Percentiles rank a stretch among this genome's conserved stretches.
Conservation (phyloP, 2,888 invertebrate genomes). For the Bellardia bayeri region DNA sequence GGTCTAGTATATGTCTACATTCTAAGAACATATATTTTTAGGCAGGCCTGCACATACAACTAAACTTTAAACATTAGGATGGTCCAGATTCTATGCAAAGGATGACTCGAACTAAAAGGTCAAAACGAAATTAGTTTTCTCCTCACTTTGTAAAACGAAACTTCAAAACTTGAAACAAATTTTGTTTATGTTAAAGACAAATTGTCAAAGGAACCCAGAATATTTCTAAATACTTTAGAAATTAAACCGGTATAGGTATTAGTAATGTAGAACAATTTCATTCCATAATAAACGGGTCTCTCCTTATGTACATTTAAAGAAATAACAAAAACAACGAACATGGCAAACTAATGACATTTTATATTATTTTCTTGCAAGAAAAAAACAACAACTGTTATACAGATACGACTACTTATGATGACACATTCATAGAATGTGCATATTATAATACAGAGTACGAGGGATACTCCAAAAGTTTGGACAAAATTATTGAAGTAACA, state of each 20-base stretch:
- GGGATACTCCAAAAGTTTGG: background rate
- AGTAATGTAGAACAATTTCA: no score
- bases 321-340: background rate
- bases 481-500: background rate
- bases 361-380: conserved; percentile 9
- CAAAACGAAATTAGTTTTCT: no score
- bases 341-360: conserved; percentile 34
- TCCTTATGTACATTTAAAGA: background rate
- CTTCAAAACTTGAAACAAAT: no score
- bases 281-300: background rate
- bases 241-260: no score
- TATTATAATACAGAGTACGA: background rate
- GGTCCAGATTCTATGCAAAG: background rate
- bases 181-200: no score
- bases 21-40: conserved; percentile 36
- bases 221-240: no score
- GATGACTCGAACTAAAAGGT: no score
- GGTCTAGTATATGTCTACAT: conserved; percentile 60
- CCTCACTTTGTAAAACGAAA: no score
- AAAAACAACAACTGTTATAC: background rate
- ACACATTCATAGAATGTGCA: conserved; percentile 7
- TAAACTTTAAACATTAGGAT: background rate
- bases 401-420: conserved; percentile 12
- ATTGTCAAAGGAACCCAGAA: no score
- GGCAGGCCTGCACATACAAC: conserved; percentile 1